A percentile compares a stretch with the other conserved stretches of the same genome.
Conservation (phyloP, 2,113 vertebrate species). For the Stegastes partitus region DNA sequence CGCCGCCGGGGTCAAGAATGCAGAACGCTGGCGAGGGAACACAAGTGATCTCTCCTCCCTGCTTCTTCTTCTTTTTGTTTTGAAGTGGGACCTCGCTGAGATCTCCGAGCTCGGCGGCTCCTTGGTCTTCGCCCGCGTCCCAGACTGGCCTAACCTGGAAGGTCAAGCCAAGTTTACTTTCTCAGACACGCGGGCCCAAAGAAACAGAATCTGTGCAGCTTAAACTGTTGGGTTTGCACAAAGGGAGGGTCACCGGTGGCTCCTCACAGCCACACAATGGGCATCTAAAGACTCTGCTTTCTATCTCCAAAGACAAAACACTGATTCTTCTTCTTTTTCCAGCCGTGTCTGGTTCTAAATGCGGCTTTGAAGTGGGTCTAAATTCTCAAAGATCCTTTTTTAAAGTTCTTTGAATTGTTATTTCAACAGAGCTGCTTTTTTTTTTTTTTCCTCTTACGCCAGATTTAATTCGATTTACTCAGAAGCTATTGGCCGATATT, state of each 20-base stretch:
- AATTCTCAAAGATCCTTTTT: constrained; percentile 7
- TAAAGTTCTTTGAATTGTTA: not conserved
- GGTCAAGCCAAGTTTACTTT: constrained; percentile 91
- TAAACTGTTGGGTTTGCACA: constrained; percentile 83
- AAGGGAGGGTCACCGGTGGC: constrained; percentile 71
- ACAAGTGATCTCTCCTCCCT: constrained; percentile 81
- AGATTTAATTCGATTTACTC: constrained; percentile 11
- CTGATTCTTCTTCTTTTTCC: constrained; percentile 33
- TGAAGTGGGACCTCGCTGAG: constrained; percentile 75
- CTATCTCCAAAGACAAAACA: constrained; percentile 50
- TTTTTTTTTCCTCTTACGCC: too few species aligned
- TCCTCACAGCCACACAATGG: constrained; percentile 73
- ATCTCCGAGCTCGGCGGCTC: constrained; percentile 73
- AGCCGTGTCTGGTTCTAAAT: constrained; percentile 53
- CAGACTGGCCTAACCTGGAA: constrained; percentile 87
- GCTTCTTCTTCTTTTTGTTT: too few species aligned
- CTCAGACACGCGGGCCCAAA: constrained; percentile 86
- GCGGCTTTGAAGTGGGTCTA: constrained; percentile 23
- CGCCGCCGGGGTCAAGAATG: constrained; percentile 86
- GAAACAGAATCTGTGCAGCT: constrained; percentile 88
- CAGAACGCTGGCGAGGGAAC: constrained; percentile 78
- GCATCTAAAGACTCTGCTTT: constrained; percentile 54
- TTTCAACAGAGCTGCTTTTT: not conserved
- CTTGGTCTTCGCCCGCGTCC: constrained; percentile 75
- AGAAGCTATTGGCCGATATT: not conserved